phyloP scores from a whole-genome alignment of 2,113 vertebrate genomes.

The Furnarius figulus region DNA sequence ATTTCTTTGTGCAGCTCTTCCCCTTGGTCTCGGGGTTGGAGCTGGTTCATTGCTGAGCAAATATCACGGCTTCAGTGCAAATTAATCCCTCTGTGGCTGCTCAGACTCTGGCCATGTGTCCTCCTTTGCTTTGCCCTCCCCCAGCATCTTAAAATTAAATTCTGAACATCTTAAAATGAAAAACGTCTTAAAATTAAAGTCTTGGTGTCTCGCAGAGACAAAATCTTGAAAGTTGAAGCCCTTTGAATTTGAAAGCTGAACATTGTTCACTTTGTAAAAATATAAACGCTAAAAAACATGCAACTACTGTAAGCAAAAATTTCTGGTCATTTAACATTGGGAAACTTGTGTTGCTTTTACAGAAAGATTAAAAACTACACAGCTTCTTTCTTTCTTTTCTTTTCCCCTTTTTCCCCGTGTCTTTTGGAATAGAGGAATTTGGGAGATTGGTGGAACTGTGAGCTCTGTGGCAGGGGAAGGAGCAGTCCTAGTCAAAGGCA shows the following conservation, averaged over 20 bases:
- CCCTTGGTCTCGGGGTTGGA: background rate
- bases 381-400: accelerated
- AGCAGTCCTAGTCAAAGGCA: background rate
- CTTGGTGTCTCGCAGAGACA: background rate
- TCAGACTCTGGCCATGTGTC: background rate
- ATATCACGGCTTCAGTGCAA: background rate
- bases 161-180: too few species aligned
- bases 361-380: background rate
- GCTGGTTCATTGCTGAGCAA: background rate
- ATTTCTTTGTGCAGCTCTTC: background rate
- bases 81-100: background rate
- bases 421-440: background rate
- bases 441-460: background rate
- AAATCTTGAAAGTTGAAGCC: background rate
- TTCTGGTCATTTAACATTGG: background rate
- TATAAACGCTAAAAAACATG: background rate
- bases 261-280: background rate
- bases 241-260: background rate
- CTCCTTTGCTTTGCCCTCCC: background rate
- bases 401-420: accelerated
- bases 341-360: background rate
- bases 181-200: background rate
- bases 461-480: background rate
- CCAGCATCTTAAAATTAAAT: background rate
- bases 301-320: background rate